Conservation (phyloP, 2,888 invertebrate genomes). For the Brachyopa scutellaris region DNA sequence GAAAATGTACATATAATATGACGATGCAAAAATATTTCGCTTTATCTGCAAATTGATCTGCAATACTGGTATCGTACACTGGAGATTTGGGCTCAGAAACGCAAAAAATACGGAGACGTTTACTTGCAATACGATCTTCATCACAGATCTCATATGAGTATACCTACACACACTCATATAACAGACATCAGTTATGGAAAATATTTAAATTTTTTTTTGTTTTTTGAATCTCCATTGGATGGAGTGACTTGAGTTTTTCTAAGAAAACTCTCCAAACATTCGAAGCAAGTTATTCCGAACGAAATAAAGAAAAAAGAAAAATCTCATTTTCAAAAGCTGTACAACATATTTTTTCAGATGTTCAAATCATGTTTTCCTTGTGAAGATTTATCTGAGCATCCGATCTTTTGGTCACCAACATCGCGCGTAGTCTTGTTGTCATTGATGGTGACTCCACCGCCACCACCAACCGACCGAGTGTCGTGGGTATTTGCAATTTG, state of each 20-base stretch:
- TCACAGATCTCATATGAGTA: slow-evolving; percentile 59
- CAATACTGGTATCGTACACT: no score
- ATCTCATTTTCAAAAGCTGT: slow-evolving; percentile 41
- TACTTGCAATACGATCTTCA: slow-evolving; percentile 65
- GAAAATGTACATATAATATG: no score
- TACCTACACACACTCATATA: not conserved
- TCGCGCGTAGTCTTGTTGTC: slow-evolving; percentile 33
- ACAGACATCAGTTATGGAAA: slow-evolving; percentile 54
- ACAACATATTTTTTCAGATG: slow-evolving; percentile 70
- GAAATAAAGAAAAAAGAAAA: slow-evolving; percentile 19
- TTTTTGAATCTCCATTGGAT: slow-evolving; percentile 2
- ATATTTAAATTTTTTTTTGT: slow-evolving; percentile 31
- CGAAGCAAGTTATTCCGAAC: slow-evolving; percentile 24
- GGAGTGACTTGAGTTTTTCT: slow-evolving; percentile 55
- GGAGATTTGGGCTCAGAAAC: not conserved
- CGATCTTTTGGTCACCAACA: slow-evolving; percentile 65
- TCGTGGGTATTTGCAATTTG: slow-evolving; percentile 57
- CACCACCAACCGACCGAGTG: slow-evolving; percentile 5
- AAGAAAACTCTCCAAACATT: slow-evolving; percentile 44
- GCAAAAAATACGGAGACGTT: slow-evolving; percentile 12
- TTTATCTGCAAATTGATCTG: slow-evolving; percentile 50
- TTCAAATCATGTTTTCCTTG: slow-evolving; percentile 60
- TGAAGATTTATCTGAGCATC: slow-evolving; percentile 66
- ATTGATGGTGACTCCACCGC: slow-evolving; percentile 30
- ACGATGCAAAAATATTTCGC: slow-evolving; percentile 48